phyloP scores from a whole-genome alignment of 2,113 vertebrate genomes.

The Piaya cayana region DNA sequence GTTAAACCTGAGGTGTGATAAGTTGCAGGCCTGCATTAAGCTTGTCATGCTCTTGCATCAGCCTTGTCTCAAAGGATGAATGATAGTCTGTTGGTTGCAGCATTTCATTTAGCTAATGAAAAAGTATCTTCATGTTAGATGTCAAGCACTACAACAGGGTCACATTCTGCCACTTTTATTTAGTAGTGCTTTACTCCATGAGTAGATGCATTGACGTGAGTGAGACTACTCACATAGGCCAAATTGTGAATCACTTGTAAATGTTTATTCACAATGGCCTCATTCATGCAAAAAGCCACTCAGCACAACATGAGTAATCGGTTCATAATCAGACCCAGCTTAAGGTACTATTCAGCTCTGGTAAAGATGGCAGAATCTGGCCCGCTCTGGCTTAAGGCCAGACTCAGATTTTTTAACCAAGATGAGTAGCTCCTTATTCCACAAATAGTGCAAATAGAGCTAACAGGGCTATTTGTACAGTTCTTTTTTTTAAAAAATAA shows the following conservation, averaged over 20 bases:
- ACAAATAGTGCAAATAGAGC: neutral
- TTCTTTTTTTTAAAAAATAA: neutral
- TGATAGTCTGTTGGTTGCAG: conserved; percentile 24
- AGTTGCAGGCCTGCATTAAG: conserved; percentile 61
- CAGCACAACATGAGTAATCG: conserved; percentile 45
- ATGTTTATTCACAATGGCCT: conserved; percentile 57
- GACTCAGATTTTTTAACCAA: neutral
- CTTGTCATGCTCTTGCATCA: conserved; percentile 61
- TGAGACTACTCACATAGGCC: conserved; percentile 16
- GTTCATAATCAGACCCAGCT: conserved; percentile 45
- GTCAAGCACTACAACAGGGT: conserved; percentile 65
- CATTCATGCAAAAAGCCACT: conserved; percentile 34
- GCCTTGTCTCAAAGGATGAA: conserved; percentile 34
- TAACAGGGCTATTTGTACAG: neutral
- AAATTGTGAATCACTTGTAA: conserved; percentile 65
- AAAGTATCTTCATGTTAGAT: conserved; percentile 61
- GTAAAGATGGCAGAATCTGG: conserved; percentile 41
- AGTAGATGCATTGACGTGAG: conserved; percentile 33
- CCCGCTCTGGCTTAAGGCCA: neutral
- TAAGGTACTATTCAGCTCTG: conserved; percentile 33
- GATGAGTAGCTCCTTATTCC: conserved; percentile 52
- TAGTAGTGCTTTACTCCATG: conserved; percentile 46
- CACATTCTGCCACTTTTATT: conserved; percentile 63
- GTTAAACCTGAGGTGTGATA: conserved; percentile 62
- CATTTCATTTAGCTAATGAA: conserved; percentile 36